Evolutionary conservation across 1,140 invertebrate species (phyloP).

Genomic region (Ladona fulva): DNA sequence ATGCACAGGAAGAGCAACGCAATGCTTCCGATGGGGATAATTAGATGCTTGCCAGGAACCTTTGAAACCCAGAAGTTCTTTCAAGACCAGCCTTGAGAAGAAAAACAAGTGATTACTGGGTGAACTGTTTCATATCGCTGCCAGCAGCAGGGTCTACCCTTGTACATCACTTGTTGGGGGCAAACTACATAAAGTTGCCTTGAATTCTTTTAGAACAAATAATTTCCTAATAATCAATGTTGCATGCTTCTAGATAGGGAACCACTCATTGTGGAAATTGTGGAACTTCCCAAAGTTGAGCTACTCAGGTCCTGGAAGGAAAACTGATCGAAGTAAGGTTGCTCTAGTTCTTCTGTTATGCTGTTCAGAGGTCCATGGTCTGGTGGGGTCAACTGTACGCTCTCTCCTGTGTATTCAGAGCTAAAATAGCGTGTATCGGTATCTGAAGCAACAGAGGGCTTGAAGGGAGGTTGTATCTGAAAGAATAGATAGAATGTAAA

Average conservation of each 20-base stretch:
- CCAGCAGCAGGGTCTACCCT: neutral
- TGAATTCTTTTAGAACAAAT: neutral
- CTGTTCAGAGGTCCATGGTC: conserved; percentile 48
- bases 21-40: neutral
- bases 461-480: conserved; percentile 82
- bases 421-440: conserved; percentile 98
- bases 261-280: conserved; percentile 18
- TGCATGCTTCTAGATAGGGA: conserved; percentile 15
- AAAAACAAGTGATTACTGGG: neutral
- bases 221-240: conserved; percentile 11
- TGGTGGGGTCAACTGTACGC: conserved; percentile 84
- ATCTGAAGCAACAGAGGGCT: conserved; percentile 90
- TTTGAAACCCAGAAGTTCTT: neutral
- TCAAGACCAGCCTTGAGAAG: neutral
- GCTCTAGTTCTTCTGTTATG: conserved; percentile 59
- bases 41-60: neutral
- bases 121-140: neutral
- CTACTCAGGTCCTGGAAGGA: conserved; percentile 51
- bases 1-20: neutral
- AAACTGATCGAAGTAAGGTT: conserved; percentile 65
- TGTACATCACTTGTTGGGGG: neutral
- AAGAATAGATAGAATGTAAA: conserved; percentile 21
- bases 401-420: conserved; percentile 95
- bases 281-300: conserved; percentile 29
- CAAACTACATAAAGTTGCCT: neutral